Base-by-base conservation (phyloP, 2,797 vertebrate genomes). In the Coregonus sp. region DNA sequence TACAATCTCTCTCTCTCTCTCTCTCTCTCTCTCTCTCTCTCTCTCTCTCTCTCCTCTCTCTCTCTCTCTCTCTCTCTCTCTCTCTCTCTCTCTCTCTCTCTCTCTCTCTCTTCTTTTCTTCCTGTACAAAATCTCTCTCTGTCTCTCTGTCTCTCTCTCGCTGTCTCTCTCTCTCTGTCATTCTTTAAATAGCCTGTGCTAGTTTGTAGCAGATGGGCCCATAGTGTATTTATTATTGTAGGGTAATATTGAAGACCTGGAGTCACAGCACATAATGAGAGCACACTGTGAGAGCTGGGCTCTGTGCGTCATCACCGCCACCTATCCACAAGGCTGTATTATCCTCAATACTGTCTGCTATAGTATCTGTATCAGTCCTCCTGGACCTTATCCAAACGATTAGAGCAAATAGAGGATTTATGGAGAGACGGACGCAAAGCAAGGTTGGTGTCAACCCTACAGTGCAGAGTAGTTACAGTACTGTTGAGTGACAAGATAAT, bases 251-350 rank as follows among this genome's bases (percentile, higher is more conserved):
- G 85, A 86, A 89, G 89, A 87, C 87, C 83, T 86, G 81, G 81
- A 89, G 82, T 86, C 85, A 85, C 80, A 83, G 88, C 76, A 80
- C 88, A 91, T 91, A 91, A 90, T 91, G 89, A 89, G 86, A 89
- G 85, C 81, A 73, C 77, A 85, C 87, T 84, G 84, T 88, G 86
- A 87, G 79, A 82, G 82, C 85, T 85, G 78, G 85, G 77, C 31
- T 88, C 72, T 80, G 83, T 80, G 75, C 86, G 84, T 87, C 84
- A 87, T 82, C n/a, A 40, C 65, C 3, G 18, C 35, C 68, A 25
- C 59, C 29, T 61, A 67, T 65, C 66, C 82, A 77, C 75, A 76
- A 61, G 73, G 78, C 73, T 0, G 1, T 51, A 74, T 78, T 83
- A 76, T 87, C 86, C 78, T 80, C 71, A 11, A 47, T 47, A 47